Evolutionary conservation across 2,797 vertebrate genomes (phyloP), one percentile per base, ranked within the genome.

Genomic region (Gastrophryne carolinensis): DNA sequence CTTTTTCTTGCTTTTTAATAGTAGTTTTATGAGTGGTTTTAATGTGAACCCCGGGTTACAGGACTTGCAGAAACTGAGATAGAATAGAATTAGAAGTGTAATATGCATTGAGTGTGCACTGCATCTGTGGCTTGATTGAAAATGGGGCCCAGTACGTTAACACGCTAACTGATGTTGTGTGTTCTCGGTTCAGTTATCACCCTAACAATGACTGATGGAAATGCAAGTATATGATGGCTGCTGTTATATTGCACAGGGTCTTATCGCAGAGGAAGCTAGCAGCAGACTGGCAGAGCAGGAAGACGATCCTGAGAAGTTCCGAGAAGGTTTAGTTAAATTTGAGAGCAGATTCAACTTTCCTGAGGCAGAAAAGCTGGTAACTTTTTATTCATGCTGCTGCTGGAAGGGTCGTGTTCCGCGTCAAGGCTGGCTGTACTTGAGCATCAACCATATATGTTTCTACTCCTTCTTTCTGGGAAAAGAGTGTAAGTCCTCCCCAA

Each of bases 401-500:
- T 98, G 97, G 97, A 98, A 97, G 86, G 94, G 95, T 50, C 91
- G 89, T 29, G 95, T 99, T 73, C 97, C 97, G 27, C 95, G 97
- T 8, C 97, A 98, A 85, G 97, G 97, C 82, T 95, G 96, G 90
- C 93, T 99, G 58, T 98, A 97, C 88, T 92, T 99, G 83, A 98
- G 96, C 84, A 94, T 92, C 90, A 97, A 98, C 88, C 97, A 99
- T 83, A 85, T 98, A 79, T 94, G 95, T 84, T 99, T 99, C 90
- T 98, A 98, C 86, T 98, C 97, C 53, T 98, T 95, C 90, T 93
- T 98, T 87, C 87, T 99, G 67, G 97, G 96, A 81, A 98, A 98
- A 85, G 97, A 99, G 87, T 90, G 97, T 98, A 81, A 86, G 93
- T 89, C n/a, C n/a, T n/a, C n/a, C n/a, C n/a, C n/a, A n/a, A n/a